Base-by-base conservation (phyloP, 2,113 vertebrate genomes). In the Desmodus rotundus region DNA sequence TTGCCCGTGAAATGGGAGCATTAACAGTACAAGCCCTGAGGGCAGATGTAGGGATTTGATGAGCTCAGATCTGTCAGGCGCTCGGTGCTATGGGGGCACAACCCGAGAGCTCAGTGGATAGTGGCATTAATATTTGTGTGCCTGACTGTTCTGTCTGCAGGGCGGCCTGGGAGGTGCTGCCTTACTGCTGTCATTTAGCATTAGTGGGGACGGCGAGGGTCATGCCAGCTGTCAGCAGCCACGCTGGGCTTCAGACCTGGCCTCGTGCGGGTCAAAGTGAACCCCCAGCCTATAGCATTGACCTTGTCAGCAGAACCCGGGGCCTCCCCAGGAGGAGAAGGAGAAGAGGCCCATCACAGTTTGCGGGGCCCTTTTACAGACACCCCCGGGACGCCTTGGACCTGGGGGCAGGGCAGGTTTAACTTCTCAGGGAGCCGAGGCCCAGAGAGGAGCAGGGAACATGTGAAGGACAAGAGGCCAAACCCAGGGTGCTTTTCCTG, bases 41-140 rank as follows among this genome's bases (percentile, higher is more conserved):
- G 22, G 36, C 16, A 17, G 54, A 1, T 4, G 3, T 28, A 68
- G 50, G 33, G 24, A 4, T 61, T 47, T 11, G 31, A 31, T 24
- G 81, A 31, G 84, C 50, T 16, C 67, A 47, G 41, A 13, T 4
- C 45, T 0, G 10, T 4, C 4, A 9, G 10, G 63, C 17, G 31
- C 63, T 63, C 0, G 0, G n/a, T 0, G 3, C 54, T 13, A 13
- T 0, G 1, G 52, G 13, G 56, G 56, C 41, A 31, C 12, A 0
- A 0, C n/a, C 12, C 16, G 1, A 19, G 47, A 31, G 54, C 77
- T 50, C 31, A 5, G 28, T 11, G 45, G 31, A 1, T 3, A 16
- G 24, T 14, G 56, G 19, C 45, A 3, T 20, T 31, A 6, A 43
- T 26, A 9, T 5, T 1, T 10, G 3, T 20, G 0, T 4, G 7